Evolutionary conservation across 2,888 invertebrate genomes (phyloP).

Genomic region (Macrosiphum euphorbiae): DNA sequence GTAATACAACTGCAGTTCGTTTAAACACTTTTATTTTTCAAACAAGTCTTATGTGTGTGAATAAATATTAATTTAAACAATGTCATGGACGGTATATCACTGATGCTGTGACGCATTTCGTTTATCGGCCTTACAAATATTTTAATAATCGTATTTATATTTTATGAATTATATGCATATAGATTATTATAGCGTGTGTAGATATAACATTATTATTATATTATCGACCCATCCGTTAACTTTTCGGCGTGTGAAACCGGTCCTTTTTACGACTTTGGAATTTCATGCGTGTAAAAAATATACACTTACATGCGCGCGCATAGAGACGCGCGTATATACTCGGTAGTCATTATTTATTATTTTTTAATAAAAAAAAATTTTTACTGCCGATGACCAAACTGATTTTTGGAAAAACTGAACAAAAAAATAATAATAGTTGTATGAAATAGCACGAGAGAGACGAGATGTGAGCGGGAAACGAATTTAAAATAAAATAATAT

Average conservation of each 20-base stretch:
- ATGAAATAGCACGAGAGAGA: not conserved
- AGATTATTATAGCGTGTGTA: not conserved
- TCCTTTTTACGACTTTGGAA: slow-evolving; percentile 56
- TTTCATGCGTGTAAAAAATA: slow-evolving; percentile 42
- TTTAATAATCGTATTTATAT: slow-evolving; percentile 32
- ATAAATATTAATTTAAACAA: slow-evolving; percentile 34
- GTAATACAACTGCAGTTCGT: not conserved
- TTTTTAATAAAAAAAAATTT: slow-evolving; percentile 39
- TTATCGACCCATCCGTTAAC: slow-evolving; percentile 13
- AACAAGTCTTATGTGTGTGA: not conserved
- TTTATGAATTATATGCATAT: not conserved
- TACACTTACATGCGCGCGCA: not conserved
- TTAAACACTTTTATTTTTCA: not conserved
- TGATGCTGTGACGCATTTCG: not conserved
- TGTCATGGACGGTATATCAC: slow-evolving; percentile 40
- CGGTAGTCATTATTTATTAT: slow-evolving; percentile 46
- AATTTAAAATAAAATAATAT: slow-evolving; percentile 34
- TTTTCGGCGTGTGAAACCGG: slow-evolving; percentile 55
- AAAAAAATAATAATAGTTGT: not conserved
- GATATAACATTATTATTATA: slow-evolving; percentile 36
- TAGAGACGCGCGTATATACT: not conserved
- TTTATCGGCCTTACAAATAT: slow-evolving; percentile 18
- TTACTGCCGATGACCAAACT: slow-evolving; percentile 39
- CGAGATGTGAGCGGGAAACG: not conserved
- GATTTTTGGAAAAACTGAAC: slow-evolving; percentile 19